Percentiles rank a stretch among this genome's conserved stretches.
Evolutionary conservation across 2,888 invertebrate species (phyloP).

Genomic region (Noctua janthina): DNA sequence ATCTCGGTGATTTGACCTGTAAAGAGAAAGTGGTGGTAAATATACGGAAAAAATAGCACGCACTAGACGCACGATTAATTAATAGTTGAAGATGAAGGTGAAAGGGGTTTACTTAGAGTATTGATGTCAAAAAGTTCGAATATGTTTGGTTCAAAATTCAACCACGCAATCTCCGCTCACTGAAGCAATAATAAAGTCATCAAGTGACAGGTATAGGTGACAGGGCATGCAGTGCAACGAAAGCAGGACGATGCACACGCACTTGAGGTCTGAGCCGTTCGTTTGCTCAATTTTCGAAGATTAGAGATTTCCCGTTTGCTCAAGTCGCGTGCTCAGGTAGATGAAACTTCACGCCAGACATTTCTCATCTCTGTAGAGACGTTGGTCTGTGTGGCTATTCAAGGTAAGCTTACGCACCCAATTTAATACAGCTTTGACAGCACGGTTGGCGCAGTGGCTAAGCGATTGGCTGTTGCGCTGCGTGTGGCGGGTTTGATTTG

Average conservation of each 20-base stretch:
- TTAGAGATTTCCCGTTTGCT: not conserved
- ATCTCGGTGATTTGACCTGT: slow-evolving; percentile 53
- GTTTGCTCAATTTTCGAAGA: not conserved
- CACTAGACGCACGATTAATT: not conserved
- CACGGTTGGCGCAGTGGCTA: no score
- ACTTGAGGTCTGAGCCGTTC: not conserved
- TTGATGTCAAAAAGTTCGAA: not conserved
- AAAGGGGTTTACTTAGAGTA: no score
- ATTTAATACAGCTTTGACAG: not conserved
- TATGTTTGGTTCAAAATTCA: not conserved
- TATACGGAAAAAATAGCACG: not conserved
- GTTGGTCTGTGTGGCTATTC: not conserved
- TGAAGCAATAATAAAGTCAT: not conserved
- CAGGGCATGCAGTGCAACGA: not conserved
- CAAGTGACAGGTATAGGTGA: not conserved
- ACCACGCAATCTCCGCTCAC: not conserved
- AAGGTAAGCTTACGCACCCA: not conserved
- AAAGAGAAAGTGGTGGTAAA: not conserved
- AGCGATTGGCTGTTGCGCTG: no score
- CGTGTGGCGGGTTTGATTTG: no score
- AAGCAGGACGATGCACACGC: not conserved
- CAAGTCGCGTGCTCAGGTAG: not conserved
- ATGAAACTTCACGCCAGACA: not conserved
- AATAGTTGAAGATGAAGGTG: not conserved
- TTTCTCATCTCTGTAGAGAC: not conserved